Conservation (phyloP, 1,140 invertebrate species). For the Gryllus bimaculatus region DNA sequence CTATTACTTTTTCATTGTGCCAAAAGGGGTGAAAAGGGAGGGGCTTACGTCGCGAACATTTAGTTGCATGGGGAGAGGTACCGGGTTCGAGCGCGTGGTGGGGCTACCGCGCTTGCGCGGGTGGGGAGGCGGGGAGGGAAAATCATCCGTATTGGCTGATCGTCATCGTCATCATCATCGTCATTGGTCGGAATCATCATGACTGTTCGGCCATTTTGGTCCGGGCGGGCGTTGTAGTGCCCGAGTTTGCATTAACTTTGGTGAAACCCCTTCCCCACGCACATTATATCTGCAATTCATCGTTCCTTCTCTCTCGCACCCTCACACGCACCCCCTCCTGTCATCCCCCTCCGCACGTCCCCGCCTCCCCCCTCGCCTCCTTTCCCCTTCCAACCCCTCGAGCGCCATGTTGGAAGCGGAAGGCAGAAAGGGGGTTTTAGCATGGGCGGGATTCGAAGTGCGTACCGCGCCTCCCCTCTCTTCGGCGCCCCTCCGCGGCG, state of each 20-base stretch:
- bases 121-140: not conserved
- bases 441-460: not conserved
- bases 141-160: not conserved
- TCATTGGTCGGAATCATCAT: not conserved
- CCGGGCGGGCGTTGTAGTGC: not conserved
- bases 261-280: not conserved
- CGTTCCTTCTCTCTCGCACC: not conserved
- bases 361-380: not conserved
- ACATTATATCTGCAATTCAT: not conserved
- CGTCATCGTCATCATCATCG: conserved; percentile 3
- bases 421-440: not conserved
- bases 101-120: not conserved
- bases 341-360: not conserved
- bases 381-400: not conserved
- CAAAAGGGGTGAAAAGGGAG: not conserved
- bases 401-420: not conserved
- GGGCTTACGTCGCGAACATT: not conserved
- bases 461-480: not conserved
- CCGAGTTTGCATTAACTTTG: conserved; percentile 1
- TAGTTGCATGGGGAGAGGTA: not conserved
- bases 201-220: not conserved
- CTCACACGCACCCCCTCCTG: not conserved
- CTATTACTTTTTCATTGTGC: conserved; percentile 5
- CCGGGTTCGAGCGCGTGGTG: not conserved
- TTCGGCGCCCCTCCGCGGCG: too few species aligned